These are phyloP conservation scores for Tachysurus fulvidraco DNA, from an alignment of 2,113 vertebrate genomes.

Conservation along the genomic window DNA sequence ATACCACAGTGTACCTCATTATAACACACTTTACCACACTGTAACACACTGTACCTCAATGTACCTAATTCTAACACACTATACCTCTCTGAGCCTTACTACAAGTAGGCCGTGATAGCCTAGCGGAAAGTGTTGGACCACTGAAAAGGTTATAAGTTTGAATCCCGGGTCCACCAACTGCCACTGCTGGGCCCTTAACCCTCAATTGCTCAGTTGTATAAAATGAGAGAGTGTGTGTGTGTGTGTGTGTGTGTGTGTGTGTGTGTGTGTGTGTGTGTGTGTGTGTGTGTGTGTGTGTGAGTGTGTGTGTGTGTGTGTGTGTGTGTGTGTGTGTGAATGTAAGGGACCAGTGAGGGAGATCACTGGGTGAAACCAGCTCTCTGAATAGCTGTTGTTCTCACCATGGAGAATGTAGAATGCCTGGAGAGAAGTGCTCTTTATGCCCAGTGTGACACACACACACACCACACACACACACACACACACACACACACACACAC, in stretches of 20 bases:
- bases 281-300: constrained; percentile 22
- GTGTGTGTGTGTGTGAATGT: constrained; percentile 24
- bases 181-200: too few species aligned
- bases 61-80: too few species aligned
- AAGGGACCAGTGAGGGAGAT: neutral
- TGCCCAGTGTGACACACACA: constrained; percentile 38
- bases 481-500: constrained; percentile 12
- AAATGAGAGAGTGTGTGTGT: constrained; percentile 21
- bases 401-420: constrained; percentile 50
- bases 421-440: constrained; percentile 50
- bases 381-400: constrained; percentile 49
- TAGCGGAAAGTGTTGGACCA: too few species aligned
- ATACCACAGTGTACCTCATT: too few species aligned
- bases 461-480: neutral
- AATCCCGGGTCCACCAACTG: too few species aligned
- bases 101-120: too few species aligned
- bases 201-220: too few species aligned
- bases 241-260: constrained; percentile 34
- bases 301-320: constrained; percentile 30
- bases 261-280: constrained; percentile 19
- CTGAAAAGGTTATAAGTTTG: too few species aligned
- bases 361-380: constrained; percentile 39
- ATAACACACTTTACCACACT: too few species aligned
- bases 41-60: too few species aligned
- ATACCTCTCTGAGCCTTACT: too few species aligned